Evolutionary conservation across 1,140 invertebrate genomes (phyloP), one percentile per base, ranked within the genome.

Genomic region (Streblospio benedicti): DNA sequence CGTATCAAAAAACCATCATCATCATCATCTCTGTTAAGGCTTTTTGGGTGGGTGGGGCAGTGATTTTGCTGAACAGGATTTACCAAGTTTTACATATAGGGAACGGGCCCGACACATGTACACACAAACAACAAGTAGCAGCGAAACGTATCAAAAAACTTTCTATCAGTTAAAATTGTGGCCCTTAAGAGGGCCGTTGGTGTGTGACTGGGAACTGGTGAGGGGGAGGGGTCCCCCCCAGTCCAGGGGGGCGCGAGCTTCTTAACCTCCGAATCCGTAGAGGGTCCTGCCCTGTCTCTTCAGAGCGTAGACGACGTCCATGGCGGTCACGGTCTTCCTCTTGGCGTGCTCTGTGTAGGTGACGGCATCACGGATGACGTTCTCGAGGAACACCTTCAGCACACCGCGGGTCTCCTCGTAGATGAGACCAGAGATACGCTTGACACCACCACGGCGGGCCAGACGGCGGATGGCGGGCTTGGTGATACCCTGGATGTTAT

Each of bases 281-380:
- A 83, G 70, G 33, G 81, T 84, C 50, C 87, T 79, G 32, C 89
- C 89, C 79, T 90, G 88, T 50, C 88, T 78, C 75, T 91, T 91
- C 64, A 91, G 76, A 28, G 88, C 88, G 69, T 90, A 90, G 23
- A 91, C 89, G 16, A 91, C 87, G 71, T 91, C 88, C 88, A 91
- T 91, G 53, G 88, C 87, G 9, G 88, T 91, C 35, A 85, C 81
- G 20, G 88, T 91, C 78, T 90, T 91, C 63, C 87, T 79, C 78
- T 88, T 89, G 63, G 87, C 86, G 74, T 89, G 86, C 72, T 89
- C 87, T 12, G 86, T 87, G 78, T 89, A 90, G n/a, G 86, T 89
- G 53, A 90, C n/a, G n/a, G n/a, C n/a, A n/a, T 89, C 88, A 57
- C 86, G 81, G 69, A 90, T 90, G 0, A 90, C 86, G 70, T 88